Evolutionary conservation across 1,140 invertebrate genomes (phyloP), one percentile per base, ranked within the genome.

Genomic region (Bombus waltoni): DNA sequence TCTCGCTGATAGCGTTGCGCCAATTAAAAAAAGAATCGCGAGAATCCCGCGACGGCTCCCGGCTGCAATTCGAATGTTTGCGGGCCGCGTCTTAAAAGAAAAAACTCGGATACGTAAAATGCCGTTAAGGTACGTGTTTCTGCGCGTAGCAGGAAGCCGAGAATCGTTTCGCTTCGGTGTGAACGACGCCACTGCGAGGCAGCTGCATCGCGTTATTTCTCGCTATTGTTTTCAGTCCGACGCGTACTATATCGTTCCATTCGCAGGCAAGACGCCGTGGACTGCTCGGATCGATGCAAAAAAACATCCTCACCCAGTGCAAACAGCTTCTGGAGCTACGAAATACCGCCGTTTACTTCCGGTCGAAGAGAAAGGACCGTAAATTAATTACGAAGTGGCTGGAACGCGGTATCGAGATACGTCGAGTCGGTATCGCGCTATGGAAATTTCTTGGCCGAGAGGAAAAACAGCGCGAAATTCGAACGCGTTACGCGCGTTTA

Each of bases 1-100:
- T 0, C 18, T 28, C 8, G n/a, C 8, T 9, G 28, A 8, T 18
- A 44, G 35, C 11, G 11, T 25, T 28, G 40, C 22, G n/a, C 62
- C 76, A 79, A 79, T 78, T 78, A 66, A 40, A 22, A 68, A 78
- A 66, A 25, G 38, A 78, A 53, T 53, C 18, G 47, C 18, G 18
- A 22, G 47, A 53, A 22, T 53, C 18, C 6, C 47, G 47, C 18
- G 6, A 22, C 47, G 47, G 5, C 6, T 38, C 38, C 2, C 38
- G 38, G 3, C 38, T 53, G 47, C 5, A 22, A 40, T 79, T 62
- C 28, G 35, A 76, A 25, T 28, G 18, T 53, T 22, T 53, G 5
- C 47, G 18, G 18, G 47, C 47, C 47, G 47, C 18, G 18, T 53
- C 15, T 15, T 18, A 47, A 47, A 47, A 15, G 1, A 15, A 47